Conservation (phyloP, 2,888 invertebrate genomes). For the Aelia acuminata region DNA sequence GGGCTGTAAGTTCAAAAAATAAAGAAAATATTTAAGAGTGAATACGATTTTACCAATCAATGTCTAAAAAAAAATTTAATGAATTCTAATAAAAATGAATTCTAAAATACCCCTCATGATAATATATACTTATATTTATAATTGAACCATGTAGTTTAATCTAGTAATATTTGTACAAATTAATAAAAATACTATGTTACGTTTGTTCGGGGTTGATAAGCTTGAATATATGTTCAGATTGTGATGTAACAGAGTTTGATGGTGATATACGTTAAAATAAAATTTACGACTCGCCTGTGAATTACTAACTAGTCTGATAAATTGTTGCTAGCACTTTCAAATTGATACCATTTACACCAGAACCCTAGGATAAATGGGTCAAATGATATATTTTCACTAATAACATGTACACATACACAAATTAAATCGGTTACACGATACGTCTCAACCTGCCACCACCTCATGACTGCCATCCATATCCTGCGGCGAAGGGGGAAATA, state of each 20-base stretch:
- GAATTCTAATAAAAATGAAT: no score
- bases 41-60: no score
- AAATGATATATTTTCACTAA: slow-evolving; percentile 39
- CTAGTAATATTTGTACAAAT: no score
- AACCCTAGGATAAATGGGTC: background rate
- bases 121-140: no score
- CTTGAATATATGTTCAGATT: background rate
- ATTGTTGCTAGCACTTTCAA: background rate
- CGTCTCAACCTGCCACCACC: slow-evolving; percentile 35
- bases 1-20: no score
- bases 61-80: no score
- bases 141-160: no score
- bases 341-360: background rate
- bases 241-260: background rate
- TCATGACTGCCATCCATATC: slow-evolving; percentile 18
- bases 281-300: background rate
- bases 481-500: background rate
- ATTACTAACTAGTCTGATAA: background rate
- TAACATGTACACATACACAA: slow-evolving; percentile 22
- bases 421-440: slow-evolving; percentile 22
- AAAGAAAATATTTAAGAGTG: no score
- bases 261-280: background rate
- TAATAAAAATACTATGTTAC: no score
- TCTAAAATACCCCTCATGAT: no score
- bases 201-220: background rate